These are phyloP conservation scores for Agrochola lychnidis DNA, from an alignment of 2,888 invertebrate genomes.

Conservation along the genomic window DNA sequence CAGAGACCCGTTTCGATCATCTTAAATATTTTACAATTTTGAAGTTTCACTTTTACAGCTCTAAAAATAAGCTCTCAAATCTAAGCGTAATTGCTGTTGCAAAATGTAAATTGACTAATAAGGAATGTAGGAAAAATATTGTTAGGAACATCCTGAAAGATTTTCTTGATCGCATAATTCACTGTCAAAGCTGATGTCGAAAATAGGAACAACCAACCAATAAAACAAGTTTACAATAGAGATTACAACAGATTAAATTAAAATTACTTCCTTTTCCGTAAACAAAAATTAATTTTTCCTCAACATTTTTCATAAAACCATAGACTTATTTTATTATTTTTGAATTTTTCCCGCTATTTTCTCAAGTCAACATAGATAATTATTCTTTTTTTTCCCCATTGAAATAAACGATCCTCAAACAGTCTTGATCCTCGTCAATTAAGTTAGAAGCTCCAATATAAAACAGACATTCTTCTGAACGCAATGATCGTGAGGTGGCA, in stretches of 20 bases:
- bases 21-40: background rate
- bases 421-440: conserved; percentile 48
- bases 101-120: background rate
- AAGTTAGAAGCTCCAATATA: conserved; percentile 52
- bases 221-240: background rate
- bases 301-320: background rate
- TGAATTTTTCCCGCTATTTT: conserved; percentile 5
- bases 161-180: background rate
- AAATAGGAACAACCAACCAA: background rate
- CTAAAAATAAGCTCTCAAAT: too few species aligned
- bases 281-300: background rate
- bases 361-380: conserved; percentile 9
- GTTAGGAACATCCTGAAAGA: background rate
- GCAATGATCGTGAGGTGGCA: conserved; percentile 59
- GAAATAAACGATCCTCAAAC: conserved; percentile 53
- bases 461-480: conserved; percentile 57
- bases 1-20: background rate
- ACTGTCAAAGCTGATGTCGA: background rate
- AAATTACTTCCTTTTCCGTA: background rate
- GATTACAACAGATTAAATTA: background rate
- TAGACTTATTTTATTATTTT: background rate
- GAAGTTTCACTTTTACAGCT: background rate
- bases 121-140: background rate
- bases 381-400: conserved; percentile 24
- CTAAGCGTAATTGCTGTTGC: background rate